Conservation (phyloP, 2,113 vertebrate species). For the Poeciliopsis turrubarensis region DNA sequence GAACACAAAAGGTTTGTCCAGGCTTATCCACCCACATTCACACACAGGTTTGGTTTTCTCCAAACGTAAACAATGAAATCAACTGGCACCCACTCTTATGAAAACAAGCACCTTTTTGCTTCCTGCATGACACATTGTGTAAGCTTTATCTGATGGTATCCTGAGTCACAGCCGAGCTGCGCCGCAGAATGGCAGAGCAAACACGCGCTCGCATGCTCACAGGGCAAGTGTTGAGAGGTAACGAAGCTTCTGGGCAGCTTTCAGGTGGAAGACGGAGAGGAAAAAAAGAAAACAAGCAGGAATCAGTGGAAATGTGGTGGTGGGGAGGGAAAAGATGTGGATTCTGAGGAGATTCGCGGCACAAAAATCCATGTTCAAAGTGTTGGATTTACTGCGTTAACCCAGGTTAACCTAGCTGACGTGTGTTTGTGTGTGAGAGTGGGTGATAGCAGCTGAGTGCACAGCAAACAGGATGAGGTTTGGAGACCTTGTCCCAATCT, state of each 20-base stretch:
- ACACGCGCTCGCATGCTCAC: conserved; percentile 35
- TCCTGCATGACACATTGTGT: conserved; percentile 69
- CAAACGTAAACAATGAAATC: conserved; percentile 40
- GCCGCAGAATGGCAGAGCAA: conserved; percentile 64
- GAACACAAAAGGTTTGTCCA: conserved; percentile 66
- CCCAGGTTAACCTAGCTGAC: conserved; percentile 50
- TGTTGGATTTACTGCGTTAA: conserved; percentile 50
- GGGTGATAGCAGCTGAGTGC: conserved; percentile 17
- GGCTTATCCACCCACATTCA: conserved; percentile 70
- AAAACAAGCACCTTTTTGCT: conserved; percentile 66
- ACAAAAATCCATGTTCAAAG: conserved; percentile 38
- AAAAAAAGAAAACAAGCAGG: conserved; percentile 2
- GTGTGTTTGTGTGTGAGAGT: conserved; percentile 24
- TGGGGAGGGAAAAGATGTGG: not conserved
- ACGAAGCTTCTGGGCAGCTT: conserved; percentile 65
- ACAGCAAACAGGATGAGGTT: conserved; percentile 26
- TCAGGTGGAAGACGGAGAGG: conserved; percentile 32
- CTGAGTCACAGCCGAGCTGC: conserved; percentile 72
- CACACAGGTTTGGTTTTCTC: conserved; percentile 53
- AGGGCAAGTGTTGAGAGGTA: conserved; percentile 26
- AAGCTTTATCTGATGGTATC: conserved; percentile 71
- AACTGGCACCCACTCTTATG: conserved; percentile 27
- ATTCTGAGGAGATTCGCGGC: conserved; percentile 8
- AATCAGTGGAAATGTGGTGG: conserved; percentile 26
- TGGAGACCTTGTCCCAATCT: conserved; percentile 33